These are phyloP conservation scores for Epsilonema sp. DNA, from an alignment of 2,888 invertebrate species.

Conservation along the genomic window DNA sequence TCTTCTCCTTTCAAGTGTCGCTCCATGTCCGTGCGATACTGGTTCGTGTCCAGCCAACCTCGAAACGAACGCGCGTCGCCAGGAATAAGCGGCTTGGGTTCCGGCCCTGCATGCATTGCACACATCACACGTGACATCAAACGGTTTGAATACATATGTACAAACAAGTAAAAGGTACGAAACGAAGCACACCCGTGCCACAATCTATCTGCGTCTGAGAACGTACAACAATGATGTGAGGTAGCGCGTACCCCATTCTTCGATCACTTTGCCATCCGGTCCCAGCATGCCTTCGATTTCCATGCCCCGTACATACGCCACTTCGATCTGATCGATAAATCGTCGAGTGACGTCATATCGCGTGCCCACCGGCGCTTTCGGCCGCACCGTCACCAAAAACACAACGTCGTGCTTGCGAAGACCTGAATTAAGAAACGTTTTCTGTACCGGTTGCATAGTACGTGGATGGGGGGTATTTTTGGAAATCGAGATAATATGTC, in stretches of 20 bases:
- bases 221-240: no score
- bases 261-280: constrained; percentile 77
- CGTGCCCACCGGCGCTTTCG: constrained; percentile 57
- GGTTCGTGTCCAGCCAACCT: constrained; percentile 86
- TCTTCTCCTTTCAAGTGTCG: constrained; percentile 55
- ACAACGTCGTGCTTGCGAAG: constrained; percentile 92
- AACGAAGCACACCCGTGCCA: no score
- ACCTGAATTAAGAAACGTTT: constrained; percentile 28
- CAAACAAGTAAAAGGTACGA: no score
- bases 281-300: constrained; percentile 97
- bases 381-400: constrained; percentile 75
- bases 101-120: constrained; percentile 52
- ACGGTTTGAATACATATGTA: background rate
- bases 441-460: no score
- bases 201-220: no score
- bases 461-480: no score
- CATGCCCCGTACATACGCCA: constrained; percentile 79
- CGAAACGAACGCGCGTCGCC: constrained; percentile 79
- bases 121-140: background rate
- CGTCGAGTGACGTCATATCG: constrained; percentile 19
- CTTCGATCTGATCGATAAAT: constrained; percentile 40
- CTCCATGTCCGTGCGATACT: constrained; percentile 80
- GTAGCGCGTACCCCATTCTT: constrained; percentile 52
- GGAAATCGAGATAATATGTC: no score
- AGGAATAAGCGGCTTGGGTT: constrained; percentile 60